Conservation (phyloP, 2,797 vertebrate genomes). For the Parambassis ranga region DNA sequence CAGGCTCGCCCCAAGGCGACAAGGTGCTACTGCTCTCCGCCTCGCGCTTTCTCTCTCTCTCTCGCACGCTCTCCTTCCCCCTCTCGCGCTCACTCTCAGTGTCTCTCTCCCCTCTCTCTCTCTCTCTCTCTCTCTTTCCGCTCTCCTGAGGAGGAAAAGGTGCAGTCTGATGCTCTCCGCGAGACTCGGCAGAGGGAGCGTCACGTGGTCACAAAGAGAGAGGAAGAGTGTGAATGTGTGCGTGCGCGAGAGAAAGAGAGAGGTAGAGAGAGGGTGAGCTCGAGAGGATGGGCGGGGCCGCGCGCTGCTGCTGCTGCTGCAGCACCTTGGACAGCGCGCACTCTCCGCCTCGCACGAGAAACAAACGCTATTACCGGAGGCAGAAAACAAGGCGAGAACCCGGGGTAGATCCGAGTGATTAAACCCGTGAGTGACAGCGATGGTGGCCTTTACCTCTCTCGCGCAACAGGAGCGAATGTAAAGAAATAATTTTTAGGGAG, state of each 20-base stretch:
- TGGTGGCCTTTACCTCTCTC: conserved; percentile 35
- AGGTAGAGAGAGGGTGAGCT: not conserved
- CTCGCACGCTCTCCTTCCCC: conserved; percentile 1
- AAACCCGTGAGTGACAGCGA: conserved; percentile 44
- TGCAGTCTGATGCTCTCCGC: conserved; percentile 77
- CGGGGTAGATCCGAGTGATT: conserved; percentile 46
- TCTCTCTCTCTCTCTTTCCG: conserved; percentile 24
- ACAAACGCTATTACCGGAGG: conserved; percentile 62
- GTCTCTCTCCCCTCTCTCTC: conserved; percentile 41
- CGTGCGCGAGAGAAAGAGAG: not conserved
- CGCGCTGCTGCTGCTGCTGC: conserved; percentile 74
- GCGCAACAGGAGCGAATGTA: conserved; percentile 6
- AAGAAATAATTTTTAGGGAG: too few species aligned
- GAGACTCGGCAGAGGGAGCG: conserved; percentile 64
- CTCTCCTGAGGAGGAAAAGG: conserved; percentile 73
- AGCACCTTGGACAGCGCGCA: conserved; percentile 78
- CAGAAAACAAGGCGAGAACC: conserved; percentile 46
- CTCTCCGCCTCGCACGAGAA: conserved; percentile 41
- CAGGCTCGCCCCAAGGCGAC: conserved; percentile 59
- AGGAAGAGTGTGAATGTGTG: conserved; percentile 11
- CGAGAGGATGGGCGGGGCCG: conserved; percentile 72
- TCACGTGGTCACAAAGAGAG: conserved; percentile 64
- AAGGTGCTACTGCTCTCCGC: conserved; percentile 53
- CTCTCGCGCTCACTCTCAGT: conserved; percentile 16
- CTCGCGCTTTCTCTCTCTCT: conserved; percentile 13